Conservation (phyloP, 2,797 vertebrate species). For the Gadopsis bispinosus region DNA sequence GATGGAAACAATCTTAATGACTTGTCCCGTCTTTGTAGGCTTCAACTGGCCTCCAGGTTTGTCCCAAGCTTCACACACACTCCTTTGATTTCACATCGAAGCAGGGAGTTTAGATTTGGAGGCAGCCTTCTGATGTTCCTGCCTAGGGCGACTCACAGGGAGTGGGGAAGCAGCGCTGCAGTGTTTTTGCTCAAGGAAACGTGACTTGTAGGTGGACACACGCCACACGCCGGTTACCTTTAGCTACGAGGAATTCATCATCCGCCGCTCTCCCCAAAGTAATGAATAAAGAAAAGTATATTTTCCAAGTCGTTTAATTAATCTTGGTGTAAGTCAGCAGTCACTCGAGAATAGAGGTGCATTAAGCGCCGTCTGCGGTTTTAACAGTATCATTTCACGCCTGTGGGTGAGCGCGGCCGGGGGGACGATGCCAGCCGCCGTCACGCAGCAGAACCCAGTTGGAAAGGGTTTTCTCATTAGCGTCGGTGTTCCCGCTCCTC, state of each 20-base stretch:
- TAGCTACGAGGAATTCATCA: background rate
- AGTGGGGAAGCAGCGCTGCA: too few relatives aligned
- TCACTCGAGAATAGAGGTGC: conserved; percentile 37
- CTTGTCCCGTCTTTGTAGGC: background rate
- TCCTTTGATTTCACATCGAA: background rate
- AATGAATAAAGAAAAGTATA: background rate
- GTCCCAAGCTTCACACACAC: background rate
- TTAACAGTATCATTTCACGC: conserved; percentile 31
- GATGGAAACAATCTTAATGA: background rate
- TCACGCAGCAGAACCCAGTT: conserved; percentile 49
- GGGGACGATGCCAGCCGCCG: conserved; percentile 43
- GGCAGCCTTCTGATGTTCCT: too few relatives aligned
- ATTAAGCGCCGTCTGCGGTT: conserved; percentile 30
- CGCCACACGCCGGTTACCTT: background rate
- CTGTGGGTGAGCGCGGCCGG: conserved; percentile 46
- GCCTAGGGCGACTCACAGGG: background rate
- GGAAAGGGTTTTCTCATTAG: conserved; percentile 67
- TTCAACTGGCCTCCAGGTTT: background rate
- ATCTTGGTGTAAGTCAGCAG: conserved; percentile 30
- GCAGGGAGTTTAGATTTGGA: background rate
- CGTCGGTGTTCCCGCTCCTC: conserved; percentile 35
- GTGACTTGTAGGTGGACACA: background rate
- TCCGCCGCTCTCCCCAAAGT: background rate
- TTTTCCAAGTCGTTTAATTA: conserved; percentile 17
- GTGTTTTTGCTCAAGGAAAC: conserved; percentile 13